Evolutionary conservation across 2,888 invertebrate species (phyloP), one percentile per base, ranked within the genome.

Genomic region (Epsilonema sp.): DNA sequence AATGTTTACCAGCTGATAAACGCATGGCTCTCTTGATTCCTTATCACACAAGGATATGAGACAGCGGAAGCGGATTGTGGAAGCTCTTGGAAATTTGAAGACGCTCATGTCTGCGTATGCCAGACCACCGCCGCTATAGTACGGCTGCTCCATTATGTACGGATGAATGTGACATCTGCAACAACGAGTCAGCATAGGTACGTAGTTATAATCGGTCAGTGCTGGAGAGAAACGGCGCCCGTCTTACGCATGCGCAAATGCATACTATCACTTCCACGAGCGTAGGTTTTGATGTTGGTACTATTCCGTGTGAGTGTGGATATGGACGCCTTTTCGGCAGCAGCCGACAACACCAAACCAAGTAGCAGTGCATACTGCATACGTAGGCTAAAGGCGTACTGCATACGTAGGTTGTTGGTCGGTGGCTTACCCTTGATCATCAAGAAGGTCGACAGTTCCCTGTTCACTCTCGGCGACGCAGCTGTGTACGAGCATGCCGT

Each of bases 401-500:
- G n/a, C n/a, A n/a, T n/a, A n/a, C n/a, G n/a, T n/a, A n/a, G n/a
- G n/a, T n/a, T n/a, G n/a, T n/a, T n/a, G n/a, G n/a, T 39, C 5
- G 19, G 5, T 39, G 5, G n/a, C 49, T 11, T 26, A 59, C 58
- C 59, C 61, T 47, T 61, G 52, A 3, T 52, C 47, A 48, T 61
- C 61, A 16, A 61, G 38, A 48, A 61, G 55, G 42, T 53, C 53
- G 4, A 57, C 53, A 24, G 53, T 53, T 26, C 54, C 51, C 16
- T 54, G 46, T 40, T 58, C 60, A 3, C 58, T 57, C 36, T 54
- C 48, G 5, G 54, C 61, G 44, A 49, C 53, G 46, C 61, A 61
- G 44, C 59, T 58, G 48, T 61, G 61, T 1, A 61, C 59, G 39
- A 61, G 49, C 42, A 55, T 59, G n/a, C 54, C 52, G 49, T 57